Conservation (phyloP, 2,113 vertebrate species). For the Anser cygnoides region DNA sequence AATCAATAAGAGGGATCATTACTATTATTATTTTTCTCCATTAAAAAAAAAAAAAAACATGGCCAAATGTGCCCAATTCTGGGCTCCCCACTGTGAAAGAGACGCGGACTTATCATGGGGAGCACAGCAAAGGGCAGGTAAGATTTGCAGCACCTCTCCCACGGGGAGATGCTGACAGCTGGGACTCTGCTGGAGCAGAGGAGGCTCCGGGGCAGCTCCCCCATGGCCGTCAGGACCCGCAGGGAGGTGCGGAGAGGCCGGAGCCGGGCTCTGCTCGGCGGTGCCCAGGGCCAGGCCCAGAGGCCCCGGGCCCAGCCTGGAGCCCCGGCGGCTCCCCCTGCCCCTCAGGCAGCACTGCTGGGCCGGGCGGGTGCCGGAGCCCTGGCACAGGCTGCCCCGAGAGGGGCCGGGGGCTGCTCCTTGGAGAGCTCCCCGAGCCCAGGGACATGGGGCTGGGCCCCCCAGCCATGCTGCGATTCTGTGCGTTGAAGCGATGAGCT, state of each 20-base stretch:
- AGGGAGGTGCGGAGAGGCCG: background rate
- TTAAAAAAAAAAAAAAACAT: background rate
- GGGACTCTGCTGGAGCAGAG: background rate
- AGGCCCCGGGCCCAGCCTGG: fast-evolving
- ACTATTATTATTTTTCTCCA: background rate
- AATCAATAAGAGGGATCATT: background rate
- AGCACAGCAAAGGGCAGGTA: background rate
- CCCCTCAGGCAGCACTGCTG: background rate
- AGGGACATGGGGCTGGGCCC: too few relatives aligned
- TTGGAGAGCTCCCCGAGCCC: too few relatives aligned
- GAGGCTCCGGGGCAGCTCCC: background rate
- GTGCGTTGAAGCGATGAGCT: background rate
- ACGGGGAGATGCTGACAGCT: background rate
- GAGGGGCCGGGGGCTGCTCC: too few relatives aligned
- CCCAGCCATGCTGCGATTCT: background rate
- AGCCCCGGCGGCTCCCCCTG: background rate
- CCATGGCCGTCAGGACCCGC: background rate
- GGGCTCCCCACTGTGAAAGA: background rate
- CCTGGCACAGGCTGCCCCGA: background rate
- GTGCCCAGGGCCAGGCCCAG: background rate
- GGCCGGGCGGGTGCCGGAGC: background rate
- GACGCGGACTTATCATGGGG: background rate
- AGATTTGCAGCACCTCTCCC: background rate
- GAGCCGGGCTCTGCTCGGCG: background rate
- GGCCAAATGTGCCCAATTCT: background rate